phyloP scores from a whole-genome alignment of 2,888 invertebrate species.

The Nebria brevicollis region DNA sequence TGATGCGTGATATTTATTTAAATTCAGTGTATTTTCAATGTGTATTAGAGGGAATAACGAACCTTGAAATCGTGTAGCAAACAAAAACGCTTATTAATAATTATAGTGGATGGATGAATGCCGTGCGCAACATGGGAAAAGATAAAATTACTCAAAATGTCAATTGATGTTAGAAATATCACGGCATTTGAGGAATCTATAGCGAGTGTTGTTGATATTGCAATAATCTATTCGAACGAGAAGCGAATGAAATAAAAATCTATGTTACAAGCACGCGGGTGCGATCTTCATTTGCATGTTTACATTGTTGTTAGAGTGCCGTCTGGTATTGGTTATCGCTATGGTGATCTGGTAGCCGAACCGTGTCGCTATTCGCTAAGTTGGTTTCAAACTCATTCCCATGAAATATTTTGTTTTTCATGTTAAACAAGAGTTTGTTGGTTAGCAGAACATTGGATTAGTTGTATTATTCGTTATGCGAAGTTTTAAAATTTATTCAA shows the following conservation, averaged over 20 bases:
- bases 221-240: neutral
- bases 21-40: neutral
- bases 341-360: slow-evolving; percentile 9
- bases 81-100: slow-evolving; percentile 13
- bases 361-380: slow-evolving; percentile 1
- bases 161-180: slow-evolving; percentile 12
- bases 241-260: neutral
- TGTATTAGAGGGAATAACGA: neutral
- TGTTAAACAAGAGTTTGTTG: neutral
- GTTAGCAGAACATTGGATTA: neutral
- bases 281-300: slow-evolving; percentile 15
- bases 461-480: neutral
- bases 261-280: neutral
- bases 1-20: neutral
- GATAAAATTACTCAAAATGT: neutral
- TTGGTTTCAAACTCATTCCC: neutral
- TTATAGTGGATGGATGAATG: slow-evolving; percentile 2
- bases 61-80: slow-evolving; percentile 7
- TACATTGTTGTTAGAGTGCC: neutral
- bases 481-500: no score
- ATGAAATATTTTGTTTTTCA: neutral
- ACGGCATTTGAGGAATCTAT: slow-evolving; percentile 16
- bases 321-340: slow-evolving; percentile 2
- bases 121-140: slow-evolving; percentile 4
- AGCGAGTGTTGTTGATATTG: neutral